phyloP scores from a whole-genome alignment of 92 coral and sea anemone genomes.

The Pocillopora meandrina region DNA sequence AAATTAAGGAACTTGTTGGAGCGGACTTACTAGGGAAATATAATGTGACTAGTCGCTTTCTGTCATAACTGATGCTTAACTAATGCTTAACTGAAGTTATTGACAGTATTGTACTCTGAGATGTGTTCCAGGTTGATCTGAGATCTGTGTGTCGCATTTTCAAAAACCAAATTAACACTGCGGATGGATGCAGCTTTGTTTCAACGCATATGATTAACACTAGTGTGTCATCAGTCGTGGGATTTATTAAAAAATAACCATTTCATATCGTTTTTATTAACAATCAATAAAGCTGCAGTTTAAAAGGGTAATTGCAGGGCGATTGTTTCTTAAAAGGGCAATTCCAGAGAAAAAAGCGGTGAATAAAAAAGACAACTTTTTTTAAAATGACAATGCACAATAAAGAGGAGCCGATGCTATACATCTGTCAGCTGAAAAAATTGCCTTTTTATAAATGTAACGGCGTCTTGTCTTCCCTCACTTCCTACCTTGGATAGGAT shows the following conservation, averaged over 20 bases:
- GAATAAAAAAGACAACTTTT: neutral
- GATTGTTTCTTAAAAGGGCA: neutral
- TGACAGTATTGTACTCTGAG: too few relatives aligned
- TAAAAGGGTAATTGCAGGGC: neutral
- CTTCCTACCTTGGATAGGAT: neutral
- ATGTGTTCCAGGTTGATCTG: too few relatives aligned
- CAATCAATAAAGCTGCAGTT: neutral
- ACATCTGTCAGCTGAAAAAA: conserved; percentile 12
- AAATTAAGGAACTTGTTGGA: too few relatives aligned
- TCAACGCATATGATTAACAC: neutral
- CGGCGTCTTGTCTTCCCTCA: neutral
- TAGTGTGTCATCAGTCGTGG: neutral
- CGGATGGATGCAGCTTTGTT: too few relatives aligned
- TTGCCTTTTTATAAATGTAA: neutral
- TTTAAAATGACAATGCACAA: neutral
- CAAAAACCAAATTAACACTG: too few relatives aligned
- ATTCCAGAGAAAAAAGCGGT: neutral
- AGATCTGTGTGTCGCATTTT: too few relatives aligned
- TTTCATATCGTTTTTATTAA: neutral
- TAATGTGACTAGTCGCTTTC: too few relatives aligned
- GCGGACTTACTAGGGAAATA: too few relatives aligned
- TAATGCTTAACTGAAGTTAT: too few relatives aligned
- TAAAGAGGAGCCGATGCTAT: neutral
- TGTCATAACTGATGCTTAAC: too few relatives aligned
- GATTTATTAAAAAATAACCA: neutral